Evolutionary conservation across 2,113 vertebrate genomes (phyloP), one percentile per base, ranked within the genome.

Genomic region (Andinoacara biseriatus): DNA sequence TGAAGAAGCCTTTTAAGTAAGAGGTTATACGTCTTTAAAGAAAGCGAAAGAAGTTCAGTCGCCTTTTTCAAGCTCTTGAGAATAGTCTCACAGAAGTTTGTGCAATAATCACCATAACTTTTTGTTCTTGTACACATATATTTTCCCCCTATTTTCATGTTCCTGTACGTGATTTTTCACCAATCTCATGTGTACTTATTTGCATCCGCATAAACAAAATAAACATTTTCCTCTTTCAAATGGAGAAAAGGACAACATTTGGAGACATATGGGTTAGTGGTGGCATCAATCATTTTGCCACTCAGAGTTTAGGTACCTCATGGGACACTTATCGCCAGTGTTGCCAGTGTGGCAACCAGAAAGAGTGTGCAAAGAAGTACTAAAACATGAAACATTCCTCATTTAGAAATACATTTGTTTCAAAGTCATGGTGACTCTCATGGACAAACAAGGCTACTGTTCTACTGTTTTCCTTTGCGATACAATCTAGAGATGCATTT

Each of bases 161-260:
- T 67, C 63, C 5, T 22, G 5, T 17, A 65, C 14, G 10, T 5
- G 17, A 4, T 10, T 20, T n/a, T 67, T 26, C 22, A 18, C 9
- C 18, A 0, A 4, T 3, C 9, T 57, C 24, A 49, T 26, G 49
- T 26, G 9, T 1, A 0, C 0, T 5, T 15, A 67, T 67, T 67
- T 29, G 13, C 49, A 26, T 46, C 63, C 14, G 46, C 1, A 3
- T 1, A 67, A 0, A 46, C 8, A 67, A 67, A 46, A 67, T 11
- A 0, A 40, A 40, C 10, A 46, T 26, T 18, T 46, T 15, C 3
- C 63, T 46, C 1, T 5, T 46, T 46, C 26, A 67, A 67, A 5
- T 10, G 63, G 63, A 26, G 63, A 67, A 67, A 26, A 46, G 0
- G 40, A 46, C 14, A 38, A 0, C 22, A 67, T 46, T 46, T 46